Evolutionary conservation across 2,888 invertebrate species (phyloP), one percentile per base, ranked within the genome.

Genomic region (Drosophila acutilabella): DNA sequence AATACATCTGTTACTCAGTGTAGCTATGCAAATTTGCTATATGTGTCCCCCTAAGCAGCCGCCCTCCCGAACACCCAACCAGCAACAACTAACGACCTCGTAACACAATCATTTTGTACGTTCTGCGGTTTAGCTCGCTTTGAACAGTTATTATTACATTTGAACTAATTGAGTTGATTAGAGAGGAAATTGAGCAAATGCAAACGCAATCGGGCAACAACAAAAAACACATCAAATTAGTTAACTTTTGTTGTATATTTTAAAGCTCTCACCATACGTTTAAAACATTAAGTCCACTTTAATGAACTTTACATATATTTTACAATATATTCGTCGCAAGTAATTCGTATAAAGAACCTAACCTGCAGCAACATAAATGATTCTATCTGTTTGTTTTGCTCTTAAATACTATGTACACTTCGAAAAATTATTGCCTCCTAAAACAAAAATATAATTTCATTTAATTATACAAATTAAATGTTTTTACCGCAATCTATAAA

Each of bases 91-190:
- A 41, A 41, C 42, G 20, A 30, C 56, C 23, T 40, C 38, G 40
- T 13, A 26, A 16, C 47, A 40, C 44, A 67, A 53, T 44, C 68
- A 75, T 78, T 75, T 79, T 61, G 75, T 77, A 54, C 71, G 72
- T 71, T 65, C 45, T 87, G 78, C 44, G 83, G 88, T 85, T 69
- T 50, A 33, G 30, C 61, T 80, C 65, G 65, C 71, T 57, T 70
- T 75, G 70, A 78, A 70, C 69, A 62, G 70, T 76, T 89, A 83
- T 89, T 74, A 87, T 83, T 77, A 77, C 85, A 89, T 74, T 76
- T 85, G 42, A 74, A 71, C 77, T 84, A 84, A 84, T 84, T 84
- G 85, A 89, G 74, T 89, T 84, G 84, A 89, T 84, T 84, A 79
- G 80, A 85, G 77, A 81, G 77, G 69, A 84, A 84, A 87, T 79